Conservation (phyloP, 2,113 vertebrate genomes). For the Ailurus styani region DNA sequence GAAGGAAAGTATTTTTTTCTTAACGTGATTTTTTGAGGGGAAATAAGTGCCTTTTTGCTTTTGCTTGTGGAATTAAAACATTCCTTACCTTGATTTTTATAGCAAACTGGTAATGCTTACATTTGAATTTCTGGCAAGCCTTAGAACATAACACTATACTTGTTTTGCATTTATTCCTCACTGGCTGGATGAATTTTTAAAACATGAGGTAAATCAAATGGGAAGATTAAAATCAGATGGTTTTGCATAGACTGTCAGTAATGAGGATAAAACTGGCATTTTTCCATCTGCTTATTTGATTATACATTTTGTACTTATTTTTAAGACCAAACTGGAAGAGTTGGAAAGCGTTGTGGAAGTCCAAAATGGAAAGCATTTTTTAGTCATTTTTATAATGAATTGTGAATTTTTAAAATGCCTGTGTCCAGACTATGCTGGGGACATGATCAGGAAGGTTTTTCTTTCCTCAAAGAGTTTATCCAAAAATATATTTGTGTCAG, state of each 20-base stretch:
- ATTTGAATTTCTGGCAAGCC: conserved; percentile 48
- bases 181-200: conserved; percentile 34
- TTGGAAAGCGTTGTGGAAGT: background rate
- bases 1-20: background rate
- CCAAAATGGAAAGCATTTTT: background rate
- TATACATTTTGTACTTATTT: conserved; percentile 29
- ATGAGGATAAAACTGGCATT: conserved; percentile 19
- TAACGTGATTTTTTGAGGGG: background rate
- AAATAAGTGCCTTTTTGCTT: background rate
- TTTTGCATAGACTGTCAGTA: conserved; percentile 32
- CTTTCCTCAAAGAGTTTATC: background rate
- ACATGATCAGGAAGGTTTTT: background rate
- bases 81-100: conserved; percentile 33
- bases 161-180: conserved; percentile 37
- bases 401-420: conserved; percentile 21
- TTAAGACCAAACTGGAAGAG: conserved; percentile 1
- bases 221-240: conserved; percentile 60
- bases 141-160: background rate
- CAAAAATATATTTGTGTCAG: background rate
- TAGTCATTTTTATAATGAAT: conserved; percentile 18
- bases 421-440: background rate
- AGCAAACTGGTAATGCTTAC: background rate
- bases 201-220: conserved; percentile 51
- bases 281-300: conserved; percentile 49
- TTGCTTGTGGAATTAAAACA: background rate